Evolutionary conservation across 2,113 vertebrate species (phyloP).

Genomic region (Carlito syrichta): DNA sequence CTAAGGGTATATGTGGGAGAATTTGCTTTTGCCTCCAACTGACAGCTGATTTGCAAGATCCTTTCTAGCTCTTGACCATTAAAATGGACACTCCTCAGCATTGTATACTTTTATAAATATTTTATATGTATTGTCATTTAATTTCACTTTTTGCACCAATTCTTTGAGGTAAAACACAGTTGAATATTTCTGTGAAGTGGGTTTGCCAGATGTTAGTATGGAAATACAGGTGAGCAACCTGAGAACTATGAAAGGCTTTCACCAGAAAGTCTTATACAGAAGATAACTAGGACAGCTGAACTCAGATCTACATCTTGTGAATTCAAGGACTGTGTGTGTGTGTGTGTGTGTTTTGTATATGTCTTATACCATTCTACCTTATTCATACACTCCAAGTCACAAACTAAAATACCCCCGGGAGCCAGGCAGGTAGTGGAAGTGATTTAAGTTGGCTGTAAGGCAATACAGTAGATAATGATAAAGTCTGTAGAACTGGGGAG

Average conservation of each 20-base stretch:
- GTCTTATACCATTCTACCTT: background rate
- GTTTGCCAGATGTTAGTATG: background rate
- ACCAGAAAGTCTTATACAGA: background rate
- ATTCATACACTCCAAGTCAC: background rate
- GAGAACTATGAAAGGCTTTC: background rate
- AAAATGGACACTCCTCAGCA: background rate
- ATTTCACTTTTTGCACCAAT: background rate
- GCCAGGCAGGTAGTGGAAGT: background rate
- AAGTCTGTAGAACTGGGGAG: background rate
- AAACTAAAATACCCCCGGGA: no score
- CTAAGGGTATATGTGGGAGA: fast-evolving
- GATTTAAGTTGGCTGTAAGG: background rate
- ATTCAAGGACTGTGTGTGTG: background rate
- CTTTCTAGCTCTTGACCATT: background rate
- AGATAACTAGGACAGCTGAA: background rate
- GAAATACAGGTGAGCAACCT: no score
- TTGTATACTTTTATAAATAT: background rate
- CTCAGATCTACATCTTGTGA: background rate
- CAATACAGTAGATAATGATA: background rate
- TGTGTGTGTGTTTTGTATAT: background rate
- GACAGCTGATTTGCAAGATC: background rate
- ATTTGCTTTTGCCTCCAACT: background rate
- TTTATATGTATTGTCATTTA: background rate
- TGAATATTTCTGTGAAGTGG: background rate
- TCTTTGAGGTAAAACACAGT: background rate